Evolutionary conservation across 1,140 invertebrate genomes (phyloP).

Genomic region (Hypothenemus hampei): DNA sequence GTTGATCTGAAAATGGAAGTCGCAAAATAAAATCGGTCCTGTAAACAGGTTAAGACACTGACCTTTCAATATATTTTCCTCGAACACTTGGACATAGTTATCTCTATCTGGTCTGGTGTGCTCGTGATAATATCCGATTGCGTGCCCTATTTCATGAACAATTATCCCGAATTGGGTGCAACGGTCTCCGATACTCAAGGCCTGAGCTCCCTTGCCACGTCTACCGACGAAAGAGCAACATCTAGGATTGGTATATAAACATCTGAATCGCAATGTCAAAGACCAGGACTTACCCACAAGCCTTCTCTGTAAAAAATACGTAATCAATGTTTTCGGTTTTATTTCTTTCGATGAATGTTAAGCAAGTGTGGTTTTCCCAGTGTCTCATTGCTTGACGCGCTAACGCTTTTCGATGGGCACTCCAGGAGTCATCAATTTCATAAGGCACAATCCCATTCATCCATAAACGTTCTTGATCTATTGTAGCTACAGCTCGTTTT

Average conservation of each 20-base stretch:
- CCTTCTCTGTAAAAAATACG: constrained; percentile 27
- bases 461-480: constrained; percentile 18
- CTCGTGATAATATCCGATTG: constrained; percentile 93
- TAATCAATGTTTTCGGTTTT: constrained; percentile 19
- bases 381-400: constrained; percentile 28
- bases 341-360: constrained; percentile 26
- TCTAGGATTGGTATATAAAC: neutral
- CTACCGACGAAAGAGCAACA: constrained; percentile 45
- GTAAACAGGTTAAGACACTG: constrained; percentile 40
- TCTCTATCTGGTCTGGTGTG: constrained; percentile 95
- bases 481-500: constrained; percentile 23
- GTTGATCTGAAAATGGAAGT: constrained; percentile 70
- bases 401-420: constrained; percentile 17
- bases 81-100: constrained; percentile 84
- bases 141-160: constrained; percentile 52
- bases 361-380: constrained; percentile 28
- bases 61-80: constrained; percentile 93
- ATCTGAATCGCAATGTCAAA: too few relatives aligned
- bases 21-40: neutral
- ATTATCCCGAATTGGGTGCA: constrained; percentile 46
- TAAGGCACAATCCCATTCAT: constrained; percentile 25
- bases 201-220: constrained; percentile 31
- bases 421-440: constrained; percentile 25
- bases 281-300: constrained; percentile 24
- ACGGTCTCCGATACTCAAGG: constrained; percentile 37